Evolutionary conservation across 2,888 invertebrate genomes (phyloP).

Genomic region (Ametastegia equiseti): DNA sequence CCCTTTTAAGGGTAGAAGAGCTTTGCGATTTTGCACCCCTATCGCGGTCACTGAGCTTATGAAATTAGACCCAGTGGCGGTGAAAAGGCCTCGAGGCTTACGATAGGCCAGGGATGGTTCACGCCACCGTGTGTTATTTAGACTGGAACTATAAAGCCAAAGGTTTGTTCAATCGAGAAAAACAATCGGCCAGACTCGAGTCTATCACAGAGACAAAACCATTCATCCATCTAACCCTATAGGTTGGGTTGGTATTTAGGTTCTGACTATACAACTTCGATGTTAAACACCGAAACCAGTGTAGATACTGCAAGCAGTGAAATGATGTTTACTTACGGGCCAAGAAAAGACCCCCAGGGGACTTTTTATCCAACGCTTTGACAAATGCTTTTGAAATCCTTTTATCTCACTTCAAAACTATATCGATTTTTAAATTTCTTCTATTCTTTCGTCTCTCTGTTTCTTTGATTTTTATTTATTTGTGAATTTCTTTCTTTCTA

Average conservation of each 20-base stretch:
- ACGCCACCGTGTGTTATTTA: conserved; percentile 9
- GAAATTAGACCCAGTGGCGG: conserved; percentile 39
- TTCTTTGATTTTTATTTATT: too few species aligned
- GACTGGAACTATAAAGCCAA: neutral
- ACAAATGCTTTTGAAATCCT: neutral
- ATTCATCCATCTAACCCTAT: neutral
- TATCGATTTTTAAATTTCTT: too few species aligned
- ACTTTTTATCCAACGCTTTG: neutral
- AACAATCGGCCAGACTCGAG: conserved; percentile 15
- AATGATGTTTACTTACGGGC: conserved; percentile 3
- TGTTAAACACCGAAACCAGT: neutral
- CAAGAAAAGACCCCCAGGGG: neutral
- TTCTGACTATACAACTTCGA: neutral
- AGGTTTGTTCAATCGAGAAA: conserved; percentile 39
- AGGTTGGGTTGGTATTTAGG: neutral
- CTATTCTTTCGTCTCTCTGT: too few species aligned
- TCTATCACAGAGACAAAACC: conserved; percentile 32
- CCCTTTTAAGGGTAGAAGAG: too few species aligned
- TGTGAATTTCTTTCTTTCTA: too few species aligned
- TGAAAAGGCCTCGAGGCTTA: neutral
- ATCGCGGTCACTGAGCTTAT: conserved; percentile 47
- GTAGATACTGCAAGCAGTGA: neutral
- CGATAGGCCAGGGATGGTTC: neutral
- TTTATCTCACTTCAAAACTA: neutral
- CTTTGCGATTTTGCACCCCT: neutral